A percentile compares a stretch with the other conserved stretches of the same genome.
phyloP scores from a whole-genome alignment of 2,113 vertebrate genomes.

The Irena cyanogastra region DNA sequence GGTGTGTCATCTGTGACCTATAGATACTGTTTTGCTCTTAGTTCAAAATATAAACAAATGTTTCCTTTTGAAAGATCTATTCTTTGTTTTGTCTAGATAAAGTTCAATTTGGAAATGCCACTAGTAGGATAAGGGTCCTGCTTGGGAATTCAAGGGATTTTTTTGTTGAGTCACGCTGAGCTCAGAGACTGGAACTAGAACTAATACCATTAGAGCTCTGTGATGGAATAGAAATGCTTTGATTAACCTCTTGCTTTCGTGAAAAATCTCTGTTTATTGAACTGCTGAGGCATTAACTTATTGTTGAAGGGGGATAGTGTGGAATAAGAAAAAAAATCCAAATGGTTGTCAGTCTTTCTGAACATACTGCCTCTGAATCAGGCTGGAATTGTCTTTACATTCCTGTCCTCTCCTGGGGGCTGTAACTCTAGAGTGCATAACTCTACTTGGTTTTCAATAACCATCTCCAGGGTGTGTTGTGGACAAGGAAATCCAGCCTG shows the following conservation, averaged over 20 bases:
- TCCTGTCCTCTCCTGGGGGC: background rate
- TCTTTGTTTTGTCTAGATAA: background rate
- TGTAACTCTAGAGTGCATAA: background rate
- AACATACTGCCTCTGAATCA: background rate
- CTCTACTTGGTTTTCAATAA: background rate
- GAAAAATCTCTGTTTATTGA: slow-evolving; percentile 21
- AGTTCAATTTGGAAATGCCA: slow-evolving; percentile 16
- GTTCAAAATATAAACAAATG: slow-evolving; percentile 30
- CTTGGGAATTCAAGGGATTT: slow-evolving; percentile 2
- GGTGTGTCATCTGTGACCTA: slow-evolving; percentile 23
- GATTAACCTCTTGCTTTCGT: background rate
- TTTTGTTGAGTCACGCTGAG: background rate
- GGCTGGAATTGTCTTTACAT: background rate
- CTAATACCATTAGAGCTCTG: background rate
- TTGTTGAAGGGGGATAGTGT: background rate
- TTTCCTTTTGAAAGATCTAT: background rate
- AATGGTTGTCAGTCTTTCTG: background rate
- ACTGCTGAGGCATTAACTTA: background rate
- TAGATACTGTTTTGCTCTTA: background rate
- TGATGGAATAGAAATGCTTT: background rate
- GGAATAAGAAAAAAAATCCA: background rate
- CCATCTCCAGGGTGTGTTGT: background rate
- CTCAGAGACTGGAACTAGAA: slow-evolving; percentile 11
- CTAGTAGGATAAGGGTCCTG: background rate
- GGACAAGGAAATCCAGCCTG: background rate